Evolutionary conservation across 2,797 vertebrate species (phyloP).

Genomic region (Halcyon leucocephala): DNA sequence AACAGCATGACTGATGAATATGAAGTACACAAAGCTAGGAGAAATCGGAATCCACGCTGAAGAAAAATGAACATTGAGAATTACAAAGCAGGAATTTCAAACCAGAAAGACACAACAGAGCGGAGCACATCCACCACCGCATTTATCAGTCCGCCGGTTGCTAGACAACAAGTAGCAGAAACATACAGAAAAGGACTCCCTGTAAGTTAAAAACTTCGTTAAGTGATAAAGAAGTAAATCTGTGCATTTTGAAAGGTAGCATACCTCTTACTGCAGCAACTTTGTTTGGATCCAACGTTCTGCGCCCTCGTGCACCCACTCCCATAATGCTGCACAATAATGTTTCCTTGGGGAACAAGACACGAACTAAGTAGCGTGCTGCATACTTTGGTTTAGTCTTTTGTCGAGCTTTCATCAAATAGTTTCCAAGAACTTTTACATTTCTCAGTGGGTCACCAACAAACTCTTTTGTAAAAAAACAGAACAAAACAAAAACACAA

Average conservation of each 20-base stretch:
- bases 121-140: accelerated
- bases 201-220: neutral
- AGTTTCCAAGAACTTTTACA: constrained; percentile 72
- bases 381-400: constrained; percentile 76
- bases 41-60: neutral
- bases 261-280: constrained; percentile 83
- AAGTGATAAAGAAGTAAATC: neutral
- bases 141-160: neutral
- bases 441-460: constrained; percentile 81
- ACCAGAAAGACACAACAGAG: neutral
- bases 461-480: constrained; percentile 70
- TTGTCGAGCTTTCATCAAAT: constrained; percentile 75
- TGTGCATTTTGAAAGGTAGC: neutral
- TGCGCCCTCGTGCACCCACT: constrained; percentile 35
- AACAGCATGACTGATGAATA: neutral
- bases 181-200: neutral
- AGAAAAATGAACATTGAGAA: accelerated
- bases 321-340: constrained; percentile 69
- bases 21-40: neutral
- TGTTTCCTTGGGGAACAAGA: constrained; percentile 79
- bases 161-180: neutral
- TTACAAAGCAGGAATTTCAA: neutral
- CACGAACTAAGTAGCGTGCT: constrained; percentile 78
- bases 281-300: constrained; percentile 79
- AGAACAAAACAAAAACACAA: too few relatives aligned